A percentile compares a stretch with the other conserved stretches of the same genome.
These are phyloP conservation scores for Apostichopus parvimensis DNA, from an alignment of 35 echinoderm and acorn worm genomes.

Conservation along the genomic window DNA sequence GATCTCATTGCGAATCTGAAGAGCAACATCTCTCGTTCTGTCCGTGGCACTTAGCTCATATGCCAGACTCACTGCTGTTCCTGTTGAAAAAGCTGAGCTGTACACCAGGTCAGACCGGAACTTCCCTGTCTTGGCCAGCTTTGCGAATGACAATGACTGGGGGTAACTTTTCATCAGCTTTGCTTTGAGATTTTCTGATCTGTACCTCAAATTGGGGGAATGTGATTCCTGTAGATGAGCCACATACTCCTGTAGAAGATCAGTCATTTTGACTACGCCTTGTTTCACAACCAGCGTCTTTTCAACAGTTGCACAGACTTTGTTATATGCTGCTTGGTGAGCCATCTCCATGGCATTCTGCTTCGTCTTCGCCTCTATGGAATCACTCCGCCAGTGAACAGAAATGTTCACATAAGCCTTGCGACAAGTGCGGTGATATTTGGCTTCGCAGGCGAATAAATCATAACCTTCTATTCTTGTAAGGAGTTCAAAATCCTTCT, in stretches of 20 bases:
- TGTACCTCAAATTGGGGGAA: conserved; percentile 59
- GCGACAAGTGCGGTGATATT: conserved; percentile 33
- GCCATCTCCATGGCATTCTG: conserved; percentile 18
- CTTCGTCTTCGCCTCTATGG: neutral
- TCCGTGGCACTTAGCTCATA: conserved; percentile 41
- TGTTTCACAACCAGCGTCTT: conserved; percentile 6
- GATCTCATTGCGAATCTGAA: neutral
- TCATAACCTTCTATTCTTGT: conserved; percentile 41
- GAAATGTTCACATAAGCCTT: conserved; percentile 18
- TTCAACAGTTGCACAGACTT: conserved; percentile 37
- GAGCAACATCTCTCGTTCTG: conserved; percentile 13
- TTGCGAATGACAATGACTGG: neutral
- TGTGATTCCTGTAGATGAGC: conserved; percentile 42
- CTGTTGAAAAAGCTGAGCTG: neutral
- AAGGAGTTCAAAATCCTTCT: conserved; percentile 18
- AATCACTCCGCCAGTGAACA: neutral
- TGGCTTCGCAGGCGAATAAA: conserved; percentile 62
- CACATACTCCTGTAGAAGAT: conserved; percentile 21
- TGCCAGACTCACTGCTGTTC: conserved; percentile 32
- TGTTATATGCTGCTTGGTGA: conserved; percentile 33
- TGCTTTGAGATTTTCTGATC: conserved; percentile 61
- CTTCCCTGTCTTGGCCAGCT: conserved; percentile 18
- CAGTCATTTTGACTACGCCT: conserved; percentile 7
- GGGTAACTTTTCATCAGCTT: conserved; percentile 44
- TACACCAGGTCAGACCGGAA: conserved; percentile 41